phyloP scores from a whole-genome alignment of 1,140 invertebrate genomes.

The Calephelis nemesis region DNA sequence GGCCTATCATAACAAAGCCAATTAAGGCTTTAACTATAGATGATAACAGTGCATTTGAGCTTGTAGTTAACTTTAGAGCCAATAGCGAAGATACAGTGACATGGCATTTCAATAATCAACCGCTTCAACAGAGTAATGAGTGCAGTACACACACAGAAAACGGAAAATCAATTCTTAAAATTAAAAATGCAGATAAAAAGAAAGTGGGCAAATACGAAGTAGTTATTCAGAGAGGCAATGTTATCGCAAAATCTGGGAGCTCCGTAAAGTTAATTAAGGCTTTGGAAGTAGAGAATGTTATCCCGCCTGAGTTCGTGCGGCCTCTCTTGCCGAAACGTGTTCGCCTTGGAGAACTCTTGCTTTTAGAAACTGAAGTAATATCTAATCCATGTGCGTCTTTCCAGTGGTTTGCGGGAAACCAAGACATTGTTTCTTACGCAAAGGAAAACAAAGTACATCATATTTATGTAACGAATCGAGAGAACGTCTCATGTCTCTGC shows the following conservation, averaged over 20 bases:
- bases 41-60: slow-evolving; percentile 57
- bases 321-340: slow-evolving; percentile 86
- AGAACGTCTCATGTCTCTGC: slow-evolving; percentile 90
- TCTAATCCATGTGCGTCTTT: slow-evolving; percentile 90
- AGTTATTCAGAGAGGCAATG: slow-evolving; percentile 85
- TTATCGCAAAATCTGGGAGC: slow-evolving; percentile 88
- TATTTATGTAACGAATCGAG: slow-evolving; percentile 85
- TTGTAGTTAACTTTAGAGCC: slow-evolving; percentile 85
- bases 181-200: slow-evolving; percentile 85
- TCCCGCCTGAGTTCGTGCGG: slow-evolving; percentile 87
- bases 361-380: slow-evolving; percentile 88
- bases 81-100: slow-evolving; percentile 85
- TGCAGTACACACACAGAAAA: slow-evolving; percentile 83
- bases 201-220: slow-evolving; percentile 93
- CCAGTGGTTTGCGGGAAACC: slow-evolving; percentile 90
- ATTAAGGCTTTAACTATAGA: slow-evolving; percentile 58
- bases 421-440: slow-evolving; percentile 73
- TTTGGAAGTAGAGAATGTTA: slow-evolving; percentile 81
- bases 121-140: slow-evolving; percentile 85
- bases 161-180: slow-evolving; percentile 83
- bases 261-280: slow-evolving; percentile 84
- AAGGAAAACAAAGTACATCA: slow-evolving; percentile 80
- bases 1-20: slow-evolving; percentile 60
- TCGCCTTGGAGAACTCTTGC: slow-evolving; percentile 86
- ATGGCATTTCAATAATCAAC: slow-evolving; percentile 94